phyloP scores from a whole-genome alignment of 2,797 vertebrate species.

The Chelonia mydas region DNA sequence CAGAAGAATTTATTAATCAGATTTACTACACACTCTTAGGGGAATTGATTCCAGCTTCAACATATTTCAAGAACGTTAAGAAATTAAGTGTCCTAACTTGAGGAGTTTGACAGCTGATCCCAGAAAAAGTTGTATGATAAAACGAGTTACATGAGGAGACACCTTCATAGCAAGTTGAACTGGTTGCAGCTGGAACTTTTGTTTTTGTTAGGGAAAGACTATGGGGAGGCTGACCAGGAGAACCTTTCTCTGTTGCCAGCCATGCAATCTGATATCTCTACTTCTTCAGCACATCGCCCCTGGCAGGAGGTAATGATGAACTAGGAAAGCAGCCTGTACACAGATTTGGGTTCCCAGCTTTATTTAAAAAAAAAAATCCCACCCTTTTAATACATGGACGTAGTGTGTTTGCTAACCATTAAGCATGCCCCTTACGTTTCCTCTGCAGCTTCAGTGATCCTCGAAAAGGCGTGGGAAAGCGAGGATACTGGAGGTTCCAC shows the following conservation, averaged over 20 bases:
- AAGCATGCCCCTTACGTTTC: not conserved
- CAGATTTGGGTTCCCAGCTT: not conserved
- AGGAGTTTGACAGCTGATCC: not conserved
- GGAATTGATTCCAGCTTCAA: not conserved
- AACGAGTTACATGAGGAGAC: slow-evolving; percentile 59
- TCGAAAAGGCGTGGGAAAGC: slow-evolving; percentile 53
- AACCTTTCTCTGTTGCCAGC: not conserved
- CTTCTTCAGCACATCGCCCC: not conserved
- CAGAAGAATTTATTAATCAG: not conserved
- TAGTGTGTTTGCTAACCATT: not conserved
- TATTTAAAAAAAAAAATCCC: not conserved
- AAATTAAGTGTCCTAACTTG: slow-evolving; percentile 12
- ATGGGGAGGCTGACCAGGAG: not conserved
- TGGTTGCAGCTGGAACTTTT: slow-evolving; percentile 6
- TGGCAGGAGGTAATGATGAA: not conserved
- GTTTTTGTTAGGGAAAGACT: not conserved
- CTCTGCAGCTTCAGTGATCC: slow-evolving; percentile 15
- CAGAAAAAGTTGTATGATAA: slow-evolving; percentile 35
- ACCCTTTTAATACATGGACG: not conserved
- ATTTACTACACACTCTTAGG: not conserved
- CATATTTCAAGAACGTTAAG: not conserved
- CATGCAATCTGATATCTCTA: not conserved
- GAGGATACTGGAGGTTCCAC: slow-evolving; percentile 35
- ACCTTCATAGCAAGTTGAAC: not conserved
- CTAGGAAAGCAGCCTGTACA: not conserved